Base-by-base conservation (phyloP, 37 sponge, comb jelly and placozoan species). In the Oopsacas minuta region DNA sequence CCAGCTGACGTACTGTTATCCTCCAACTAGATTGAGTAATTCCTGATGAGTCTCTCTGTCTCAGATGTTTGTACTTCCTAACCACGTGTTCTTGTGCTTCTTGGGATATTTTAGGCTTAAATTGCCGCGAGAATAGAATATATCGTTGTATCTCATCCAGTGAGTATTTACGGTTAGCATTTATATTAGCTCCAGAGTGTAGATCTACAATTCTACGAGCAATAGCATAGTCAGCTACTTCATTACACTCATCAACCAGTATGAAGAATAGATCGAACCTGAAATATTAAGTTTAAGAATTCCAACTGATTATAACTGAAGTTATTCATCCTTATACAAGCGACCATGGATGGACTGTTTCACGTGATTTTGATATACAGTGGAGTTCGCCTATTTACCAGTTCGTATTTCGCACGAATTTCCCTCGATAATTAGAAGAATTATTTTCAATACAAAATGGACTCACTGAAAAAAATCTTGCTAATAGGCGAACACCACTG, bases 221-320 rank as follows among this genome's bases (percentile, higher is more conserved):
- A 30, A 99, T 95, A 52, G 96, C 96, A 88, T 99, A 99, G 83
- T 99, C 99, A 23, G 96, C 92, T 52, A 97, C 97, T 89, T 98
- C 99, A 61, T 98, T 98, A 81, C 96, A 95, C 51, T 98, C 99
- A 83, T 98, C 99, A 12, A 98, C 89, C 52, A 98, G 89, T 28
- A 98, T 88, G 69, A 98, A 98, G 91, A 98, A 98, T 22, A 98
- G 90, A 38, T 98, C 99, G 90, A 98, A 98, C 37, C 97, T 81
- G 46, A 17, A 23, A 49, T 49, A 22, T 22, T 23, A 49, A 23
- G 22, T 49, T n/a, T n/a, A n/a, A n/a, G n/a, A n/a, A n/a, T n/a
- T n/a, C n/a, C n/a, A n/a, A n/a, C n/a, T n/a, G n/a, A n/a, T n/a
- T n/a, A n/a, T n/a, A n/a, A n/a, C n/a, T n/a, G n/a, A n/a, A n/a